Conservation (phyloP, 2,888 invertebrate species). For the Drosophila eohydei region DNA sequence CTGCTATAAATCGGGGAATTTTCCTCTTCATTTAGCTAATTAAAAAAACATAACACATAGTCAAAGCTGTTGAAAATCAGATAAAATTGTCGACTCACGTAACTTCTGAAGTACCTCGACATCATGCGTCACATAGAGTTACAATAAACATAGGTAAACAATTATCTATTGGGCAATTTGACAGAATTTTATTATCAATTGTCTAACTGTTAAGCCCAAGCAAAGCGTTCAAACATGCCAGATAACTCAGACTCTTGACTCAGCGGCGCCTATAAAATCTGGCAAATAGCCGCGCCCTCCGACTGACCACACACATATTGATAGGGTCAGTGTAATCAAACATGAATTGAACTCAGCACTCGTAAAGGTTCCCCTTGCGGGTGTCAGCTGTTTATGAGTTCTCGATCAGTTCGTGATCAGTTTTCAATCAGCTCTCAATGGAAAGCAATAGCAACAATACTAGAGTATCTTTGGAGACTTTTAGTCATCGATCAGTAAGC, state of each 20-base stretch:
- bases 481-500: neutral
- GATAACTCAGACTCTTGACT: constrained; percentile 23
- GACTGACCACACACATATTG: constrained; percentile 16
- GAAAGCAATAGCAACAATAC: too few species aligned
- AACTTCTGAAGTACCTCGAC: constrained; percentile 27
- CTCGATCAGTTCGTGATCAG: neutral
- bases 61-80: constrained; percentile 28
- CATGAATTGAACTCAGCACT: constrained; percentile 11
- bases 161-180: constrained; percentile 27
- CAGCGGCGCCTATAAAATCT: constrained; percentile 9
- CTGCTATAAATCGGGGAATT: constrained; percentile 11
- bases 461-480: too few species aligned
- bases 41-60: constrained; percentile 53
- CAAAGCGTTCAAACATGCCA: neutral
- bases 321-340: constrained; percentile 31
- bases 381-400: neutral
- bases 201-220: constrained; percentile 2
- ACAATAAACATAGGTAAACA: constrained; percentile 13
- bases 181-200: constrained; percentile 20
- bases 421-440: neutral
- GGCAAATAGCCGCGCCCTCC: constrained; percentile 30
- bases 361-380: constrained; percentile 8
- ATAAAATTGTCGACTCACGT: constrained; percentile 44
- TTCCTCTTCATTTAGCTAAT: constrained; percentile 34
- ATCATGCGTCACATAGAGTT: constrained; percentile 34